Evolutionary conservation across 1,140 invertebrate genomes (phyloP).

Genomic region (Euwallacea similis): DNA sequence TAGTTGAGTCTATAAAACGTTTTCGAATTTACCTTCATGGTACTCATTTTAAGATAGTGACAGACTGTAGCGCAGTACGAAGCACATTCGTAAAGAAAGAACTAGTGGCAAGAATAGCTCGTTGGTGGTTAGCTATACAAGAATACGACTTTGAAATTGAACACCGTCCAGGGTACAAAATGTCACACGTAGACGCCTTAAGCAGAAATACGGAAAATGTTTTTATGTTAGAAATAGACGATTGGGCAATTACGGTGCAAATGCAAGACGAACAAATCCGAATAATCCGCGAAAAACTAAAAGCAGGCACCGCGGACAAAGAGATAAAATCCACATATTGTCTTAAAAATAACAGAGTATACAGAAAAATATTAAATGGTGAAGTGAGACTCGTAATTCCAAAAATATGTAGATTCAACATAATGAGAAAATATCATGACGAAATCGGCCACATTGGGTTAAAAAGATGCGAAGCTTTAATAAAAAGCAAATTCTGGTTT

Average conservation of each 20-base stretch:
- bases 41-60: constrained; percentile 35
- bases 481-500: constrained; percentile 32
- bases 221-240: neutral
- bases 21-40: neutral
- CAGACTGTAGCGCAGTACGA: constrained; percentile 44
- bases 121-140: constrained; percentile 54
- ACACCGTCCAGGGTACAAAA: constrained; percentile 11
- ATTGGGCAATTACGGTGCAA: constrained; percentile 10
- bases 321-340: neutral
- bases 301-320: neutral
- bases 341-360: neutral
- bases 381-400: constrained; percentile 12
- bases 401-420: constrained; percentile 7
- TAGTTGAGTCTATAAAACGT: constrained; percentile 40
- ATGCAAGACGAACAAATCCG: neutral
- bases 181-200: constrained; percentile 9
- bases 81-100: constrained; percentile 39
- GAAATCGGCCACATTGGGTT: constrained; percentile 23
- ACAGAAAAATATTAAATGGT: constrained; percentile 2
- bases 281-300: neutral
- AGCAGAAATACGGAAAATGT: constrained; percentile 5
- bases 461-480: constrained; percentile 11
- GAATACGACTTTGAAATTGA: constrained; percentile 48
- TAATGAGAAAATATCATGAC: constrained; percentile 31
- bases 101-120: constrained; percentile 38